Evolutionary conservation across 2,797 vertebrate species (phyloP).

Genomic region (Sebastes itinus): DNA sequence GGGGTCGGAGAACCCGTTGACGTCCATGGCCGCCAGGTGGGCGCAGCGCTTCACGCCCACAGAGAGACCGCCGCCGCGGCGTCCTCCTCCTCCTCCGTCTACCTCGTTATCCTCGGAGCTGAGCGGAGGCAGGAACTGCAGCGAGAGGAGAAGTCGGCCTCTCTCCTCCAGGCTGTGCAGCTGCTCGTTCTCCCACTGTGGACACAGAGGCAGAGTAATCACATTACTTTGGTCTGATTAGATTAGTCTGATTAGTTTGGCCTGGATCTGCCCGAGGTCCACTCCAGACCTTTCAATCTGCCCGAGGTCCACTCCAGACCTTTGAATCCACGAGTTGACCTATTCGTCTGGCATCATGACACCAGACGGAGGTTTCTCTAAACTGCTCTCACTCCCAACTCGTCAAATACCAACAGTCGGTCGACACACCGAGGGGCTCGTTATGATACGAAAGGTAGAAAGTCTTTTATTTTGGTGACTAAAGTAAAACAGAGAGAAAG

Average conservation of each 20-base stretch:
- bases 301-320: too few species aligned
- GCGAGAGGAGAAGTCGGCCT: slow-evolving; percentile 86
- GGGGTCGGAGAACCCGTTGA: slow-evolving; percentile 91
- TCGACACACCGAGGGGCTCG: too few species aligned
- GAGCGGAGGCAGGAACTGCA: slow-evolving; percentile 80
- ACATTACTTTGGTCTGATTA: not conserved
- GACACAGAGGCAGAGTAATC: not conserved
- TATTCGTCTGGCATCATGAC: too few species aligned
- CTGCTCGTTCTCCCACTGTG: slow-evolving; percentile 87
- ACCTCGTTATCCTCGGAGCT: slow-evolving; percentile 10
- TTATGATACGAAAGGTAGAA: too few species aligned
- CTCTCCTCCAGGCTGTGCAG: slow-evolving; percentile 87
- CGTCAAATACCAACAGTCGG: too few species aligned
- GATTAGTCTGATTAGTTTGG: not conserved
- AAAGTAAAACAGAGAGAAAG: not conserved
- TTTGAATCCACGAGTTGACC: too few species aligned
- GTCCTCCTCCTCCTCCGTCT: not conserved
- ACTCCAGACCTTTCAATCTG: too few species aligned
- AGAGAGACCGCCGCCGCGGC: slow-evolving; percentile 75
- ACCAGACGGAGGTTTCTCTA: too few species aligned
- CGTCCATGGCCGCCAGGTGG: slow-evolving; percentile 91
- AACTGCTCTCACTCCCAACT: too few species aligned
- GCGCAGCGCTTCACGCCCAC: slow-evolving; percentile 89
- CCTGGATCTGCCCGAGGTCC: too few species aligned
- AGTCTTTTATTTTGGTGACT: not conserved